Evolutionary conservation across 2,797 vertebrate species (phyloP).

Genomic region (Enteromius treurensis): DNA sequence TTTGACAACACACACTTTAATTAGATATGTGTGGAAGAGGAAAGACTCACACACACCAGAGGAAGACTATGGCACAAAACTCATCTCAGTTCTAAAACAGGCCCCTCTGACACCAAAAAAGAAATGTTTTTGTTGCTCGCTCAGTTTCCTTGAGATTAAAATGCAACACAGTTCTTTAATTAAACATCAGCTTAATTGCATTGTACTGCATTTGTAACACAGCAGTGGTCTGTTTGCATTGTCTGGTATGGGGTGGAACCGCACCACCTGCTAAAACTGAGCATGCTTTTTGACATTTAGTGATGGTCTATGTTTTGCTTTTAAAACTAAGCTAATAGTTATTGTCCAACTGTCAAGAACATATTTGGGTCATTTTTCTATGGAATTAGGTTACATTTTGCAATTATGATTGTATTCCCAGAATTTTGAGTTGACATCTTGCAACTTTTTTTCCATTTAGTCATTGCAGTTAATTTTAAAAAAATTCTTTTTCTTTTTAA

Average conservation of each 20-base stretch:
- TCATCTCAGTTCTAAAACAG: neutral
- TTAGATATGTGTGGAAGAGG: conserved; percentile 77
- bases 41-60: conserved; percentile 35
- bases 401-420: too few species aligned
- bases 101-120: neutral
- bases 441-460: neutral
- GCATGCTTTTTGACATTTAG: neutral
- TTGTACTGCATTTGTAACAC: neutral
- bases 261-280: neutral
- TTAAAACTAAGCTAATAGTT: neutral
- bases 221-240: neutral
- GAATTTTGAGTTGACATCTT: too few species aligned
- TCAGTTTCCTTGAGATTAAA: neutral
- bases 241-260: neutral
- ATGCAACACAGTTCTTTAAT: neutral
- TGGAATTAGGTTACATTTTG: neutral
- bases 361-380: too few species aligned
- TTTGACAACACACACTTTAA: conserved; percentile 84
- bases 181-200: neutral
- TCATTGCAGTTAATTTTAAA: neutral
- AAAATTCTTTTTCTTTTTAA: too few species aligned
- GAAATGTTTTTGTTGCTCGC: neutral
- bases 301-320: neutral
- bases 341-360: neutral
- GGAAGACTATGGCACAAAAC: neutral